A percentile compares a stretch with the other conserved stretches of the same genome.
Evolutionary conservation across 1,140 invertebrate genomes (phyloP).

Genomic region (Temnothorax nylanderi): DNA sequence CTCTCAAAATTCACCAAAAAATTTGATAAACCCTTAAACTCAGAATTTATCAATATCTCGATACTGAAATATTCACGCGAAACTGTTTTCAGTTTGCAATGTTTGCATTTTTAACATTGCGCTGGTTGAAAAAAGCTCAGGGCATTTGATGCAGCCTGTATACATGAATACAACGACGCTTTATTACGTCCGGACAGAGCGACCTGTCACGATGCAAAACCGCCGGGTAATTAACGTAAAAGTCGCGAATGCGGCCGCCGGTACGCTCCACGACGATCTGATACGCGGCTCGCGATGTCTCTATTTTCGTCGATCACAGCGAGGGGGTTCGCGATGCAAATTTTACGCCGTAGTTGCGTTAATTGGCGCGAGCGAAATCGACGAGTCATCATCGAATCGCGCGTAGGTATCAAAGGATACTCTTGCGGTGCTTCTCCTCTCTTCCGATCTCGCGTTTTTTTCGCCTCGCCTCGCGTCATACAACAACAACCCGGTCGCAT

Average conservation of each 20-base stretch:
- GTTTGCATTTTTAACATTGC: too few species aligned
- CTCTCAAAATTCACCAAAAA: not conserved
- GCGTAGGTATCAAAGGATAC: conserved; percentile 15
- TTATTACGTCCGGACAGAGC: conserved; percentile 47
- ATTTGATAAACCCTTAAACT: not conserved
- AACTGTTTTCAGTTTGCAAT: not conserved
- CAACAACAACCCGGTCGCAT: conserved; percentile 7
- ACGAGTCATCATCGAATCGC: conserved; percentile 29
- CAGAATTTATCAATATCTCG: not conserved
- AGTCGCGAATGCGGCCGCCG: conserved; percentile 30
- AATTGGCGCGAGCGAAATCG: conserved; percentile 52
- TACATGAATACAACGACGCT: conserved; percentile 5
- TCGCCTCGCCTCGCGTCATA: not conserved
- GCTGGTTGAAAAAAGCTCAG: not conserved
- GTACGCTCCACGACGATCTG: conserved; percentile 18
- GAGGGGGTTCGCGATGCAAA: conserved; percentile 1
- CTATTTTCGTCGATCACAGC: conserved; percentile 10
- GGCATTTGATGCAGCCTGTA: conserved; percentile 23
- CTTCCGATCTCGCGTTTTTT: not conserved
- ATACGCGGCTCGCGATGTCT: conserved; percentile 44
- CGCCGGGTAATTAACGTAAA: conserved; percentile 55
- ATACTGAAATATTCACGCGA: not conserved
- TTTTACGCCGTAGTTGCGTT: conserved; percentile 12
- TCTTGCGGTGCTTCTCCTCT: not conserved
- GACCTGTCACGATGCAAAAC: conserved; percentile 53